A percentile compares a stretch with the other conserved stretches of the same genome.
Conservation (phyloP, 2,797 vertebrate genomes). For the Halcyon smyrnensis region DNA sequence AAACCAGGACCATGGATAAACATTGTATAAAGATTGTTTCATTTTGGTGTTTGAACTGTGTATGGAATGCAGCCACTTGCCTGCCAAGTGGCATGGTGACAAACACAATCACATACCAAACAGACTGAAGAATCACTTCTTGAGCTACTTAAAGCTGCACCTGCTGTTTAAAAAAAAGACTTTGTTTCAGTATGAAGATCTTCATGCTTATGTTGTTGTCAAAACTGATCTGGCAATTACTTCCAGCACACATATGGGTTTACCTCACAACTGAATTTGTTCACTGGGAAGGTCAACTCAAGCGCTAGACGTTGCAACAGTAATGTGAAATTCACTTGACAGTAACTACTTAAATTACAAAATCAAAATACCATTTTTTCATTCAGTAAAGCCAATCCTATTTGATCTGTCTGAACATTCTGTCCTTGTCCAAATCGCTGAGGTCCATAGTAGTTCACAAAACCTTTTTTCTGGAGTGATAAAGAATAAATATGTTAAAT, state of each 20-base stretch:
- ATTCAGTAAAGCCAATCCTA: constrained; percentile 91
- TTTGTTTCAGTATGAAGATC: not conserved
- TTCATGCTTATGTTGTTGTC: not conserved
- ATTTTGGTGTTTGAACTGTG: not conserved
- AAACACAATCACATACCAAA: not conserved
- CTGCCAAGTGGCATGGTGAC: not conserved
- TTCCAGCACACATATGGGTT: not conserved
- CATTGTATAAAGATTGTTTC: not conserved
- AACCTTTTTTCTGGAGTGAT: constrained; percentile 84
- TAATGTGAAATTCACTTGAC: not conserved
- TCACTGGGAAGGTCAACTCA: not conserved
- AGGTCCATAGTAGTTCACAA: constrained; percentile 95
- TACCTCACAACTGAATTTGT: not conserved
- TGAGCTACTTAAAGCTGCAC: not conserved
- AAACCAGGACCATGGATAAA: not conserved
- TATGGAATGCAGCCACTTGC: not conserved
- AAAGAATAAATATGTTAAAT: constrained; percentile 32
- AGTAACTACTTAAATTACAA: not conserved
- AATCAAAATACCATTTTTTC: constrained; percentile 86
- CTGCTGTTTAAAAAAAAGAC: not conserved
- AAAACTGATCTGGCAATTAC: not conserved
- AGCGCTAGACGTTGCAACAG: not conserved
- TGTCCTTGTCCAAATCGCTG: constrained; percentile 92
- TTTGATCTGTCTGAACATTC: constrained; percentile 87
- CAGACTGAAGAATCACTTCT: not conserved